A percentile compares a stretch with the other conserved stretches of the same genome.
phyloP scores from a whole-genome alignment of 2,113 vertebrate species.

The Neofelis nebulosa region DNA sequence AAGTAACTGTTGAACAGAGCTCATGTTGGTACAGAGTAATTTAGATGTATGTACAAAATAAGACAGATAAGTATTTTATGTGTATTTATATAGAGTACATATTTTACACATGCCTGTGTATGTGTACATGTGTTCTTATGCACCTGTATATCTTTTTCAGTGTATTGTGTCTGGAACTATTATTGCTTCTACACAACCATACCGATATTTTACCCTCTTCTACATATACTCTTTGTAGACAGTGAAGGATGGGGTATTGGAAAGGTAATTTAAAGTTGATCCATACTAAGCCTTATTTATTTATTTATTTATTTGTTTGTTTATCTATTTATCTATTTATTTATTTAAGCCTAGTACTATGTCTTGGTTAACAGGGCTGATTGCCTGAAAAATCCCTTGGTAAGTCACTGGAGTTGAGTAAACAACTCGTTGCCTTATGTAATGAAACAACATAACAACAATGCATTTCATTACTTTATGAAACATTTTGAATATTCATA shows the following conservation, averaged over 20 bases:
- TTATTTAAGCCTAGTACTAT: neutral
- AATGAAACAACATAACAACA: neutral
- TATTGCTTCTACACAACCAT: neutral
- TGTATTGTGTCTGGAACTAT: neutral
- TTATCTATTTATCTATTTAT: neutral
- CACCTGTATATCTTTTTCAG: neutral
- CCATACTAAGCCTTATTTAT: neutral
- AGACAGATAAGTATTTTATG: neutral
- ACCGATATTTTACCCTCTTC: neutral
- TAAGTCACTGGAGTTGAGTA: neutral
- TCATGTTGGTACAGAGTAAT: neutral
- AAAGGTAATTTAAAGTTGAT: neutral
- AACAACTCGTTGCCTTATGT: neutral
- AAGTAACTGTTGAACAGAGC: neutral
- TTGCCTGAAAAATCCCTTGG: neutral
- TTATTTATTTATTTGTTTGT: neutral
- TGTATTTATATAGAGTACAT: neutral
- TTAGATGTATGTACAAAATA: neutral
- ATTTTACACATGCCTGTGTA: neutral
- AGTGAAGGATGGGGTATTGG: neutral
- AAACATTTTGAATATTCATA: constrained; percentile 6
- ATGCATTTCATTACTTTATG: neutral
- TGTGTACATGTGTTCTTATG: neutral
- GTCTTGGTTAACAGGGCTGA: neutral
- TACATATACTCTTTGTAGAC: neutral